These are phyloP conservation scores for Pseudeuparius sepicola DNA, from an alignment of 2,888 invertebrate genomes.

Conservation along the genomic window DNA sequence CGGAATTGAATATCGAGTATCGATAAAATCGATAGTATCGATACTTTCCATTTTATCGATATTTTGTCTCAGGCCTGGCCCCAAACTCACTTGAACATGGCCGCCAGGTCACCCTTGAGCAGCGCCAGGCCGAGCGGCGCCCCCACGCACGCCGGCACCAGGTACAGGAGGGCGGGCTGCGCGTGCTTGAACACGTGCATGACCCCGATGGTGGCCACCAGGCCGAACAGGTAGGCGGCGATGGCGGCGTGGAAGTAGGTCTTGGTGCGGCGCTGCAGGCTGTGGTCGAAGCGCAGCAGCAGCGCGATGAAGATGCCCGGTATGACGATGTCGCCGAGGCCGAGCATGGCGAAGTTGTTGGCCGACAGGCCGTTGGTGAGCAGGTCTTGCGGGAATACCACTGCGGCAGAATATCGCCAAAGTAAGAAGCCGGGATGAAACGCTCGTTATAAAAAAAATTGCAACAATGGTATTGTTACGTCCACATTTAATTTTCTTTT, in stretches of 20 bases:
- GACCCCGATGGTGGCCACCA: conserved; percentile 88
- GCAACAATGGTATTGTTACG: too few species aligned
- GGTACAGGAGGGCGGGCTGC: conserved; percentile 92
- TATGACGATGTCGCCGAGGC: conserved; percentile 97
- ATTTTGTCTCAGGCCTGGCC: too few species aligned
- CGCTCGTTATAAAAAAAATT: too few species aligned
- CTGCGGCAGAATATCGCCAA: conserved; percentile 48
- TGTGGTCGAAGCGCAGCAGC: conserved; percentile 84
- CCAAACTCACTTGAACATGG: conserved; percentile 74
- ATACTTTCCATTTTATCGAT: too few species aligned
- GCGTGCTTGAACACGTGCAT: conserved; percentile 99
- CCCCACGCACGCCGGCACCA: conserved; percentile 92
- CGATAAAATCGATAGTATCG: too few species aligned
- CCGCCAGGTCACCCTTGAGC: conserved; percentile 80
- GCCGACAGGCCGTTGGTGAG: conserved; percentile 83
- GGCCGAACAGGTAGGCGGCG: conserved; percentile 84
- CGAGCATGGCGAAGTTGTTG: conserved; percentile 96
- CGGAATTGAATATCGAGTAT: too few species aligned
- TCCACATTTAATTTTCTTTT: too few species aligned
- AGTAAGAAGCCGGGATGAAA: too few species aligned
- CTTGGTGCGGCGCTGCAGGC: conserved; percentile 69
- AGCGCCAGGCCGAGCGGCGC: conserved; percentile 83
- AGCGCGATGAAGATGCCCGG: conserved; percentile 99
- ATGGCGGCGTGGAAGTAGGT: conserved; percentile 88
- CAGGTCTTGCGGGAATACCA: conserved; percentile 98